Conservation (phyloP, 2,888 invertebrate genomes). For the Phlogophora meticulosa region DNA sequence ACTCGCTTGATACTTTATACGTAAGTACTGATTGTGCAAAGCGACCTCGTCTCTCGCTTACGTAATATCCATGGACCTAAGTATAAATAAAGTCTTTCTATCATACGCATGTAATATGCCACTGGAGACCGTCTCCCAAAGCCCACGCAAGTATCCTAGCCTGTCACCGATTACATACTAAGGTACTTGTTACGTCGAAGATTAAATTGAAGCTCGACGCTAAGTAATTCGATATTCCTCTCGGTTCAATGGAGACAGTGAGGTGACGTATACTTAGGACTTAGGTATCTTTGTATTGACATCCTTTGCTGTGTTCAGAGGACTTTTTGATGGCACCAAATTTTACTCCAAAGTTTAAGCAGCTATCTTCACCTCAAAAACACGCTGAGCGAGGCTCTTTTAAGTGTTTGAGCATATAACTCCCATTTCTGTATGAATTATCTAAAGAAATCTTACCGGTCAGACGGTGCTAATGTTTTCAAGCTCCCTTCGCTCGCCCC, state of each 20-base stretch:
- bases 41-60: neutral
- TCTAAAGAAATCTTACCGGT: too few species aligned
- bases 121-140: neutral
- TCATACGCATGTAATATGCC: neutral
- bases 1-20: too few species aligned
- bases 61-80: neutral
- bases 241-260: neutral
- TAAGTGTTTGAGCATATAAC: too few species aligned
- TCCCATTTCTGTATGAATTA: too few species aligned
- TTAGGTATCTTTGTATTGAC: too few species aligned
- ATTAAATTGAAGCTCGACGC: conserved; percentile 13
- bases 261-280: neutral
- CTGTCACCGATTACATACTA: conserved; percentile 2
- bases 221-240: conserved; percentile 22
- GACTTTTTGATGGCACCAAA: too few species aligned
- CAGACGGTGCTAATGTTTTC: too few species aligned
- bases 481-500: too few species aligned
- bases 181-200: neutral
- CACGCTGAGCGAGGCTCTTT: too few species aligned
- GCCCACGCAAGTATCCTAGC: conserved; percentile 10
- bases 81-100: conserved; percentile 9
- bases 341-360: too few species aligned
- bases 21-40: neutral
- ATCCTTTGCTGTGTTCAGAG: too few species aligned
- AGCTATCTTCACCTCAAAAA: too few species aligned